Percentiles rank a stretch among this genome's conserved stretches.
Evolutionary conservation across 2,113 vertebrate genomes (phyloP).

Genomic region (Hemichromis elongatus): DNA sequence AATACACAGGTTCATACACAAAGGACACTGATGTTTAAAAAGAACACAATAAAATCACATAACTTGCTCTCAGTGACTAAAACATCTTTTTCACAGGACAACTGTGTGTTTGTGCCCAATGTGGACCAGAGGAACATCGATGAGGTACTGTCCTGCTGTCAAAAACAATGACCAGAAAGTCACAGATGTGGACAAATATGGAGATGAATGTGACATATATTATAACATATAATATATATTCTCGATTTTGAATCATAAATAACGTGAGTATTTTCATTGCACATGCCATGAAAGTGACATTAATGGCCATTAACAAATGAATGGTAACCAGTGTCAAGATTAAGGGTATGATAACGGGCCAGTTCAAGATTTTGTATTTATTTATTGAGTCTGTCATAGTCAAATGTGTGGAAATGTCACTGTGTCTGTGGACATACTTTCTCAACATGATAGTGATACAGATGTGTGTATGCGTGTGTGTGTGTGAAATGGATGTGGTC

Average conservation of each 20-base stretch:
- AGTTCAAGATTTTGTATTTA: not conserved
- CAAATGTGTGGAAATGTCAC: not conserved
- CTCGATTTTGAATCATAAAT: no score
- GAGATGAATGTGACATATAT: slow-evolving; percentile 93
- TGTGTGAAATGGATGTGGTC: not conserved
- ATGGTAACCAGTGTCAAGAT: no score
- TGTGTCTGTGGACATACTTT: not conserved
- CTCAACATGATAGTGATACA: not conserved
- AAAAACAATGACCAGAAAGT: slow-evolving; percentile 93
- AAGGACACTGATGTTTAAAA: not conserved
- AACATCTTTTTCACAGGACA: slow-evolving; percentile 76
- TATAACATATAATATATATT: no score
- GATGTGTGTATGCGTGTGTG: rapidly evolving
- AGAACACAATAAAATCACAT: not conserved
- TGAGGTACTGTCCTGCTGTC: slow-evolving; percentile 82
- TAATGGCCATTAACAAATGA: no score
- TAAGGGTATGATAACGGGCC: not conserved
- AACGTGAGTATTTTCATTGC: no score
- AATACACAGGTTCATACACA: slow-evolving; percentile 80
- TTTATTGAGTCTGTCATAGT: not conserved
- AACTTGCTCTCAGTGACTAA: not conserved
- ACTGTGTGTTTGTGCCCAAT: slow-evolving; percentile 88
- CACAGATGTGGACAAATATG: slow-evolving; percentile 82
- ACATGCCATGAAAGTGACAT: no score
- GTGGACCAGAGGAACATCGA: slow-evolving; percentile 87